A percentile compares a stretch with the other conserved stretches of the same genome.
These are phyloP conservation scores for Oncorhynchus clarkii DNA, from an alignment of 2,113 vertebrate species.

Conservation along the genomic window DNA sequence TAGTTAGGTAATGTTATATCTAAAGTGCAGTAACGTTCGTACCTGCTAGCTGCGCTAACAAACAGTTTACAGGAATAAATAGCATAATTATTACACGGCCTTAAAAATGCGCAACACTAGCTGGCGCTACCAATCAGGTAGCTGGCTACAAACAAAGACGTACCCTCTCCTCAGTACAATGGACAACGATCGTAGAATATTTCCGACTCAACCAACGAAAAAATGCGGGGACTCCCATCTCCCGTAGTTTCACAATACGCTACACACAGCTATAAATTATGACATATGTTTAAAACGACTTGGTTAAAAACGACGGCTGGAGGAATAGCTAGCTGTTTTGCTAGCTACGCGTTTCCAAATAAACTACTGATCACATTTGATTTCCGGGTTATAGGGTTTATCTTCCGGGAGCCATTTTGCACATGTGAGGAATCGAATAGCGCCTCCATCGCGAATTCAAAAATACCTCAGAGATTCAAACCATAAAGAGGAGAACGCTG, in stretches of 20 bases:
- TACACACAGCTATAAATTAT: not conserved
- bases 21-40: no score
- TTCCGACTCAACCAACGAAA: conserved; percentile 97
- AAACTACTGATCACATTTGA: not conserved
- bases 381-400: not conserved
- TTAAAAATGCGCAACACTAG: no score
- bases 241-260: conserved; percentile 15
- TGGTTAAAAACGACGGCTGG: conserved; percentile 35
- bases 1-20: no score
- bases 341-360: not conserved
- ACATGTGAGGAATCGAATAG: not conserved
- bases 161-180: conserved; percentile 91
- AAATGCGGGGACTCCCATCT: conserved; percentile 96
- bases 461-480: no score
- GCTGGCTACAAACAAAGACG: conserved; percentile 19
- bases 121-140: no score
- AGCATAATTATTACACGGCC: no score
- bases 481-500: no score
- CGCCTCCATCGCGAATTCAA: no score
- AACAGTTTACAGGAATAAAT: no score
- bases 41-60: no score
- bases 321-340: not conserved
- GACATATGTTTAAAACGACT: conserved; percentile 46
- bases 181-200: conserved; percentile 91
- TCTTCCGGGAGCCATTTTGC: not conserved